Evolutionary conservation across 2,113 vertebrate species (phyloP), one percentile per base, ranked within the genome.

Genomic region (Cololabis saira): DNA sequence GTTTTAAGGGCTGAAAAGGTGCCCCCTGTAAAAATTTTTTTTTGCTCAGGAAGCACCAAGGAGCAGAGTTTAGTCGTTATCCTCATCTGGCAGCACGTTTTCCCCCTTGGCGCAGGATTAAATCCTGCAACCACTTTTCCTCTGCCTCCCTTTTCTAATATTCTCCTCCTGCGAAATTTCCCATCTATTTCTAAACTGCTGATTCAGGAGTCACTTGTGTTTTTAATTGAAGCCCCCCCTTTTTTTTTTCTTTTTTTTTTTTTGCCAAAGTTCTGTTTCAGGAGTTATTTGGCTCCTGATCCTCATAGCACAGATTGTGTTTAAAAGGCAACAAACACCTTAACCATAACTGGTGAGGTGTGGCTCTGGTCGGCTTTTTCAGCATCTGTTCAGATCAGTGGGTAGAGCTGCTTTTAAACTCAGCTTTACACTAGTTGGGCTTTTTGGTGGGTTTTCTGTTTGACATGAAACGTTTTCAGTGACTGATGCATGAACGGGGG

Each of bases 81-180:
- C 56, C 19, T 27, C 19, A 18, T 64, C 47, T 63, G 44, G 66
- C 54, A 59, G 27, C 33, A 40, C 22, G 21, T 49, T 48, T 48
- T 14, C 15, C 33, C 17, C 19, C 15, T 44, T 42, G 37, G 44
- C 14, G 15, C 16, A 11, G 12, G 56, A 67, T 60, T 63, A 67
- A 77, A 61, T 78, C 61, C 33, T 70, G 54, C 60, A 60, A 24
- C 61, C 58, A 45, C 27, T 61, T 58, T 49, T 62, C 17, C 27
- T 66, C 22, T 51, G 50, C 61, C 33, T 58, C 51, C 50, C n/a
- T 12, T 51, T 66, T 17, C 30, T 33, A 70, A 37, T 37, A 37
- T 37, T 47, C 60, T 53, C 48, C 14, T 55, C 33, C 8, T 33
- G 30, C 14, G 11, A 72, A 72, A 56, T 44, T 27, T 50, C 56